Percentiles rank a stretch among this genome's conserved stretches.
phyloP scores from a whole-genome alignment of 2,797 vertebrate genomes.

The Capromys pilorides region DNA sequence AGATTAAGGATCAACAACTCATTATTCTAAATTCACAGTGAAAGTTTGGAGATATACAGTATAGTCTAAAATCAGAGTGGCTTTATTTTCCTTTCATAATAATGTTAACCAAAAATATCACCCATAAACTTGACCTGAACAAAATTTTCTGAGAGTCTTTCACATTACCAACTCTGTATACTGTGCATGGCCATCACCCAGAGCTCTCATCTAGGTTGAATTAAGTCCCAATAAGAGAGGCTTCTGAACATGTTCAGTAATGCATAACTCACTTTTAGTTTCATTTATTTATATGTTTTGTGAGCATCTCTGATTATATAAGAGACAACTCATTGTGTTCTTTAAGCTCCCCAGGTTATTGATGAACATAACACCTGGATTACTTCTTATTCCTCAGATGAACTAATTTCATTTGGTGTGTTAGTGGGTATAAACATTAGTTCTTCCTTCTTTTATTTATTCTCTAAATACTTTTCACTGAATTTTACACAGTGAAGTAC shows the following conservation, averaged over 20 bases:
- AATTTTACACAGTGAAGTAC: conserved; percentile 33
- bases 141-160: neutral
- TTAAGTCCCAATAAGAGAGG: neutral
- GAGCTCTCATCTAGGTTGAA: neutral
- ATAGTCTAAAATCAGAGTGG: neutral
- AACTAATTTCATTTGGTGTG: neutral
- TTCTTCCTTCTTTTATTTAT: conserved; percentile 1
- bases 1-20: neutral
- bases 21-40: neutral
- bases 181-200: neutral
- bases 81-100: neutral
- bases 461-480: neutral
- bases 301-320: neutral
- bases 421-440: neutral
- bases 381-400: neutral
- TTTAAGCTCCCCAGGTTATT: neutral
- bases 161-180: neutral
- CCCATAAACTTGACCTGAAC: neutral
- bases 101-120: conserved; percentile 12
- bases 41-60: neutral
- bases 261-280: neutral
- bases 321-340: neutral
- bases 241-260: neutral
- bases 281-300: neutral
- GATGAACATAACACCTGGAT: neutral